Base-by-base conservation (phyloP, 92 coral and sea anemone species). In the Porites rus region DNA sequence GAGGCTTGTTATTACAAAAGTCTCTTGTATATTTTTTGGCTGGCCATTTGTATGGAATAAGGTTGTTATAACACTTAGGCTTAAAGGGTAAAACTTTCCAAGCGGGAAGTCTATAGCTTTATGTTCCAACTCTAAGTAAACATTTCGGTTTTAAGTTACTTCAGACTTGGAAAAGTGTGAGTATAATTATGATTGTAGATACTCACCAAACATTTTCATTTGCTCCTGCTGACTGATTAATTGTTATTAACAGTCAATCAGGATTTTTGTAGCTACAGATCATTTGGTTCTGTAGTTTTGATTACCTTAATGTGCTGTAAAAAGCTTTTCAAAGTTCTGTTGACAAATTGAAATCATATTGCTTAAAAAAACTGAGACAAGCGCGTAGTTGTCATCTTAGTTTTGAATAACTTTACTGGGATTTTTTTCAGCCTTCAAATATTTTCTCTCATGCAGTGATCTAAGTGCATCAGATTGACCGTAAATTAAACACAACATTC, bases 21-120 rank as follows among this genome's bases (percentile, higher is more conserved):
- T 38, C 46, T 17, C 24, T 8, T 9, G 16, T 13, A 46, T 12
- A 64, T 19, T 78, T 78, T 24, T n/a, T n/a, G 38, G 20, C 13
- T 19, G 24, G 60, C 21, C 58, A 51, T 78, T 64, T 58, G 11
- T 14, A 21, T 63, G 21, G 72, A 65, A 65, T 50, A 63, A 31
- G 16, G 83, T 46, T 68, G 14, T 25, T 21, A 63, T 50, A 13
- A 18, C 38, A 51, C 46, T 58, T 3, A 66, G 64, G 84, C 74
- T 79, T 16, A 25, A 21, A 79, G 65, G 38, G 54, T 69, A n/a
- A 10, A 59, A 81, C 77, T 81, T 69, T 79, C 19, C 21, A 65
- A 38, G 65, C 52, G 6, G 52, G 58, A 43, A 74, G 53, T 3
- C 59, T 72, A 17, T 18, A 72, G 76, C 51, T 50, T 18, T 14